These are phyloP conservation scores for Petrocephalus schoutedeni DNA, from an alignment of 2,797 vertebrate genomes.

Conservation along the genomic window DNA sequence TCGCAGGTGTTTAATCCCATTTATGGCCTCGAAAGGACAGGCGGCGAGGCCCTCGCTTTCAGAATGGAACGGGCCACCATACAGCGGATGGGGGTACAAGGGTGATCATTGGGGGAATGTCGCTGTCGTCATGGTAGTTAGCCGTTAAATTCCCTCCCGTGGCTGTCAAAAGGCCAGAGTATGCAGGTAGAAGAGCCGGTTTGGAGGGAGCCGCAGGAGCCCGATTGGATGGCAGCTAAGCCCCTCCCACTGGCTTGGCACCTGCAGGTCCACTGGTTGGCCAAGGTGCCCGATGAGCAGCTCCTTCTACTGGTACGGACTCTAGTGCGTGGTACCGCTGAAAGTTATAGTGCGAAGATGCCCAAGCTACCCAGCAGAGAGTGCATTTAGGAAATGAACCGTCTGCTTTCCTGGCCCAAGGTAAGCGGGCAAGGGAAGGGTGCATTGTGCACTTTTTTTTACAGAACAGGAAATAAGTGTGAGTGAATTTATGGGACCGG, in stretches of 20 bases:
- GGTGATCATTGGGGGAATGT: not conserved
- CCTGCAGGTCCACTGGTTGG: not conserved
- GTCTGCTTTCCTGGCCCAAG: not conserved
- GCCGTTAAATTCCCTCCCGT: not conserved
- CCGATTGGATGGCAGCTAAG: not conserved
- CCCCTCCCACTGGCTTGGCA: not conserved
- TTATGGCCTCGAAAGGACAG: not conserved
- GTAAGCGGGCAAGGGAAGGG: not conserved
- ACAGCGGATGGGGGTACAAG: not conserved
- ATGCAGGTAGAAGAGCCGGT: not conserved
- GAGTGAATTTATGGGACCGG: not conserved
- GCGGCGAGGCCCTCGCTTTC: not conserved
- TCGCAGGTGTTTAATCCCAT: constrained; percentile 14
- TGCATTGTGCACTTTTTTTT: not conserved
- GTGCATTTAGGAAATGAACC: not conserved
- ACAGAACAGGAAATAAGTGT: not conserved
- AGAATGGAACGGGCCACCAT: not conserved
- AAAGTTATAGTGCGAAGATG: not conserved
- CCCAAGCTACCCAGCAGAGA: not conserved
- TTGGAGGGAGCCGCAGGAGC: not conserved
- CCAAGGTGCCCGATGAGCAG: not conserved
- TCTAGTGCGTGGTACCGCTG: not conserved
- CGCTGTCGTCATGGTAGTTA: not conserved
- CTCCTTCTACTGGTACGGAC: not conserved
- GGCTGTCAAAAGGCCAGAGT: not conserved